These are phyloP conservation scores for Tetheella fluctuosa DNA, from an alignment of 2,888 invertebrate species.

Conservation along the genomic window DNA sequence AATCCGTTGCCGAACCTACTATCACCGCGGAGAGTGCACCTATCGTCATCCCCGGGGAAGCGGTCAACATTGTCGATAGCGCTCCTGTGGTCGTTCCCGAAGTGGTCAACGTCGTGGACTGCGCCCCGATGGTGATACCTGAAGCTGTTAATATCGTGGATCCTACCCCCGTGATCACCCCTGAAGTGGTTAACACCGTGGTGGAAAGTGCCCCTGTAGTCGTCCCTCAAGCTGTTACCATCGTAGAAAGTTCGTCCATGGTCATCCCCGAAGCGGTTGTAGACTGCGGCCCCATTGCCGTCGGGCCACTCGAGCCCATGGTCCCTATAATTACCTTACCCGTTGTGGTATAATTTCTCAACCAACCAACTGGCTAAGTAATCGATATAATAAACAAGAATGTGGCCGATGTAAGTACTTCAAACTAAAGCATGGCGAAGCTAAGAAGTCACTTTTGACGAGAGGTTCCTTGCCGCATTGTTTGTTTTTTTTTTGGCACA, in stretches of 20 bases:
- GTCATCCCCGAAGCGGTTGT: constrained; percentile 14
- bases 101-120: constrained; percentile 8
- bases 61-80: neutral
- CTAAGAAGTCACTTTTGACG: too few species aligned
- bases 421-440: too few species aligned
- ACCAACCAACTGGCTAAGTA: neutral
- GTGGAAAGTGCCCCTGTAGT: constrained; percentile 4
- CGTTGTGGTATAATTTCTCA: constrained; percentile 11
- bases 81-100: neutral
- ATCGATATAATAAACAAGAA: neutral
- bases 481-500: too few species aligned
- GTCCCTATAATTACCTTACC: constrained; percentile 13
- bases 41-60: neutral
- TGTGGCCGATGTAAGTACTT: neutral
- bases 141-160: constrained; percentile 11
- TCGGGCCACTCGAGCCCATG: neutral
- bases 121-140: neutral
- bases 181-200: constrained; percentile 6
- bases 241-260: neutral
- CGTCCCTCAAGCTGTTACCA: neutral
- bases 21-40: constrained; percentile 1
- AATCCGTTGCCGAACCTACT: constrained; percentile 12
- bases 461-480: too few species aligned
- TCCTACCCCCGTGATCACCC: neutral
- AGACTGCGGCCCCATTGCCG: neutral